These are phyloP conservation scores for Antheraea yamamai DNA, from an alignment of 2,888 invertebrate species.

Conservation along the genomic window DNA sequence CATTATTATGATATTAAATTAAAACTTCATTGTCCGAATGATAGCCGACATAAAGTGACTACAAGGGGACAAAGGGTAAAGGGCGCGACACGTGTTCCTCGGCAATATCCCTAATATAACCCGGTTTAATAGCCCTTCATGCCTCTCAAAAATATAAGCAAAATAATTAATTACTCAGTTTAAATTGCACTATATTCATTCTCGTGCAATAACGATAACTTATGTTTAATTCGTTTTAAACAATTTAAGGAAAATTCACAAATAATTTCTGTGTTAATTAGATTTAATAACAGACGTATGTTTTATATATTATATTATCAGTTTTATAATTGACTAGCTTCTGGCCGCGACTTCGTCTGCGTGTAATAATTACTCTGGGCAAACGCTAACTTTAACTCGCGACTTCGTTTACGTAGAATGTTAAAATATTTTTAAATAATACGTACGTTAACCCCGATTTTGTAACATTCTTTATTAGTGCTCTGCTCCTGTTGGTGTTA, in stretches of 20 bases:
- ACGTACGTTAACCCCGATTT: no score
- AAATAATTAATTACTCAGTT: conserved; percentile 12
- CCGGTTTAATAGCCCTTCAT: conserved; percentile 39
- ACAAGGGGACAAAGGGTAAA: conserved; percentile 67
- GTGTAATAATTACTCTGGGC: no score
- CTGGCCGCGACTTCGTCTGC: no score
- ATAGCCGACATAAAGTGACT: conserved; percentile 43
- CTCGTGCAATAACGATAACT: neutral
- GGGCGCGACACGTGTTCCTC: conserved; percentile 65
- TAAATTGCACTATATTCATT: neutral
- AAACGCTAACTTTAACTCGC: no score
- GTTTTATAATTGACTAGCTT: no score
- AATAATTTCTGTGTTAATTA: no score
- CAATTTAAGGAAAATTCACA: neutral
- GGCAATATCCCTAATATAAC: conserved; percentile 32
- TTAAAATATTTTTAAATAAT: no score
- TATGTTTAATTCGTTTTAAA: neutral
- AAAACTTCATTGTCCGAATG: conserved; percentile 66
- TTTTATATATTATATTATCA: no score
- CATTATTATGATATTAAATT: conserved; percentile 66
- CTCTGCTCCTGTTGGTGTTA: no score
- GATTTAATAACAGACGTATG: no score
- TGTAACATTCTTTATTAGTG: no score
- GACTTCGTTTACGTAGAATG: no score
- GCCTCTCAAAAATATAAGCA: conserved; percentile 17